Percentiles rank a stretch among this genome's conserved stretches.
Conservation (phyloP, 2,888 invertebrate genomes). For the Linnaemya tessellans region DNA sequence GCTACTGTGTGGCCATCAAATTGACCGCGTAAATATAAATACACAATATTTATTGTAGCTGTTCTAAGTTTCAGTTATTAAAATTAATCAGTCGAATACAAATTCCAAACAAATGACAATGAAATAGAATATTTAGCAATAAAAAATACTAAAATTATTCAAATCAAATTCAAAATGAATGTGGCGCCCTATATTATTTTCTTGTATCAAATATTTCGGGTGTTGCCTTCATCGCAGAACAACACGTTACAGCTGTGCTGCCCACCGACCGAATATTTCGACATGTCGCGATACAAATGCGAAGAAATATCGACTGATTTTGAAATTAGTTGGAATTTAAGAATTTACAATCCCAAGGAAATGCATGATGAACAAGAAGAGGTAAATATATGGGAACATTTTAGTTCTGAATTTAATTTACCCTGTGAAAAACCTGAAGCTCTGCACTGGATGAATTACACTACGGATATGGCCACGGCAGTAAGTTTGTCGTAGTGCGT, state of each 20-base stretch:
- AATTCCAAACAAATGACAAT: background rate
- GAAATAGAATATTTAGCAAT: background rate
- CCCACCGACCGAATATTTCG: conserved; percentile 26
- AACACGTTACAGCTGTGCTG: conserved; percentile 34
- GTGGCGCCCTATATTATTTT: background rate
- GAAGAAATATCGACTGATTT: background rate
- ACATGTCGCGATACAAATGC: conserved; percentile 14
- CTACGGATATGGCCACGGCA: background rate
- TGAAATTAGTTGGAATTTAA: conserved; percentile 26
- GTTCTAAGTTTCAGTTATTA: background rate
- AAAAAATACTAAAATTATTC: background rate
- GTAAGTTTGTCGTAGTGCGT: background rate
- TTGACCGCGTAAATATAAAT: background rate
- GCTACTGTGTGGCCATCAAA: background rate
- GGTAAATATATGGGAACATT: conserved; percentile 7
- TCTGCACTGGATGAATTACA: conserved; percentile 37
- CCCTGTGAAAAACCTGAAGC: conserved; percentile 42
- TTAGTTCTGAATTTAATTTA: conserved; percentile 16
- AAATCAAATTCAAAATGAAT: conserved; percentile 11
- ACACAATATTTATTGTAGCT: background rate
- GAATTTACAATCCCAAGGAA: background rate
- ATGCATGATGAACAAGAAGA: background rate
- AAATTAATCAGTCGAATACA: conserved; percentile 2
- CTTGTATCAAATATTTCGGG: background rate
- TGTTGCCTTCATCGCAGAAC: background rate